A percentile compares a stretch with the other conserved stretches of the same genome.
phyloP scores from a whole-genome alignment of 2,113 vertebrate genomes.

The Spea bombifrons region DNA sequence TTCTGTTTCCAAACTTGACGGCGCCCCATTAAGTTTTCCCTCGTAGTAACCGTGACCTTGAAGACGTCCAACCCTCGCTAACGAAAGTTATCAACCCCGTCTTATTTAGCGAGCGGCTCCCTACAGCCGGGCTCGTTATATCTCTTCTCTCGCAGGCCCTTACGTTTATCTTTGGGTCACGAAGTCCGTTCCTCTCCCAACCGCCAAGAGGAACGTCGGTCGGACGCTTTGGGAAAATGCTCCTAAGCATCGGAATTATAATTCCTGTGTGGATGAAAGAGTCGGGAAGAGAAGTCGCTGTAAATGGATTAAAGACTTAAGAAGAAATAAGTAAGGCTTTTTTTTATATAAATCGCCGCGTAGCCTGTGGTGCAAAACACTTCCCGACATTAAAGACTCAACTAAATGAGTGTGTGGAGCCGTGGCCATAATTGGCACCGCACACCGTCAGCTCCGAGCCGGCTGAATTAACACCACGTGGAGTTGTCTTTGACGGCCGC shows the following conservation, averaged over 20 bases:
- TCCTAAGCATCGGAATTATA: constrained; percentile 36
- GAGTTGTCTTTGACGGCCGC: not conserved
- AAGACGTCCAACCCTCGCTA: not conserved
- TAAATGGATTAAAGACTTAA: constrained; percentile 42
- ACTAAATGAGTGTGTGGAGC: constrained; percentile 17
- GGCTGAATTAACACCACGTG: not conserved
- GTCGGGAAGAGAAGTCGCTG: constrained; percentile 9
- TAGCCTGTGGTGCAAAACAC: constrained; percentile 30
- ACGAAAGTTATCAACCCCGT: not conserved
- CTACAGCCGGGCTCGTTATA: not conserved
- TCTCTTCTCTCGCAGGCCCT: constrained; percentile 13
- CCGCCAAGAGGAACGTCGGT: constrained; percentile 5
- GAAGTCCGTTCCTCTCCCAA: not conserved
- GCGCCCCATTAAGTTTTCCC: no score
- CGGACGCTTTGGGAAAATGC: constrained; percentile 25
- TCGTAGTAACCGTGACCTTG: not conserved
- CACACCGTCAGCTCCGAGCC: not conserved
- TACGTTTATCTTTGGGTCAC: constrained; percentile 2
- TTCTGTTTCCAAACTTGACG: no score
- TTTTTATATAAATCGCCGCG: constrained; percentile 10
- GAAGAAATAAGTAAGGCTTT: constrained; percentile 26
- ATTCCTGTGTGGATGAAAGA: constrained; percentile 36
- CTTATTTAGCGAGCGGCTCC: not conserved
- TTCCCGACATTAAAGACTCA: not conserved
- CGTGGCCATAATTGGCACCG: not conserved